These are phyloP conservation scores for Andricus curvator DNA, from an alignment of 2,888 invertebrate genomes.

Conservation along the genomic window DNA sequence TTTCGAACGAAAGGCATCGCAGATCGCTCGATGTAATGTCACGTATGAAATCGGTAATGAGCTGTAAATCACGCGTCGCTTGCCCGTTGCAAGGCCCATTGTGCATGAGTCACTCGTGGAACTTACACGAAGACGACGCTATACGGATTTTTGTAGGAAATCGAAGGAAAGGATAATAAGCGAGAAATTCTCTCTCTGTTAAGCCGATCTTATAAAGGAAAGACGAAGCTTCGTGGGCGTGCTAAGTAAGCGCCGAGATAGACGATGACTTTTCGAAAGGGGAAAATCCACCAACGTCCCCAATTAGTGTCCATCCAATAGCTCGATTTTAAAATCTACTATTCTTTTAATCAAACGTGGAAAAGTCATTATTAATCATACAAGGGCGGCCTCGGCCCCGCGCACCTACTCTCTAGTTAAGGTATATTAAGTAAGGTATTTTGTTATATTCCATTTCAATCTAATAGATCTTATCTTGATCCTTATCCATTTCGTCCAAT, in stretches of 20 bases:
- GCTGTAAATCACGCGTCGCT: conserved; percentile 72
- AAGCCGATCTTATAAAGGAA: conserved; percentile 51
- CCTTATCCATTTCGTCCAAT: too few species aligned
- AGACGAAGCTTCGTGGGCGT: conserved; percentile 55
- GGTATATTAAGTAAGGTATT: too few species aligned
- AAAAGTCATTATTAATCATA: not conserved
- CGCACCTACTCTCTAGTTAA: too few species aligned
- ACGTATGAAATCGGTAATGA: conserved; percentile 76
- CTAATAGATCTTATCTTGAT: too few species aligned
- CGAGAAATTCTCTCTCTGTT: conserved; percentile 69
- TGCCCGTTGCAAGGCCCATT: conserved; percentile 57
- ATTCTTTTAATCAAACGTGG: not conserved
- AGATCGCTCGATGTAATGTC: conserved; percentile 51
- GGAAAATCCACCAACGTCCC: conserved; percentile 46
- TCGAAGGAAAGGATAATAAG: conserved; percentile 76
- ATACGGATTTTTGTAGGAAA: conserved; percentile 57
- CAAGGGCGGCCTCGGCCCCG: too few species aligned
- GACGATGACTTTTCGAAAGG: conserved; percentile 50
- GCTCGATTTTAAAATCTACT: not conserved
- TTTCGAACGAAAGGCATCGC: not conserved
- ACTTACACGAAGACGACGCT: conserved; percentile 56
- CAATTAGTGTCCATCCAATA: conserved; percentile 48
- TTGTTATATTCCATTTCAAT: too few species aligned
- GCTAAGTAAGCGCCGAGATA: conserved; percentile 48
- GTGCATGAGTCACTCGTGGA: conserved; percentile 59